Evolutionary conservation across 2,888 invertebrate genomes (phyloP).

Genomic region (Hipparchia sbordonii): DNA sequence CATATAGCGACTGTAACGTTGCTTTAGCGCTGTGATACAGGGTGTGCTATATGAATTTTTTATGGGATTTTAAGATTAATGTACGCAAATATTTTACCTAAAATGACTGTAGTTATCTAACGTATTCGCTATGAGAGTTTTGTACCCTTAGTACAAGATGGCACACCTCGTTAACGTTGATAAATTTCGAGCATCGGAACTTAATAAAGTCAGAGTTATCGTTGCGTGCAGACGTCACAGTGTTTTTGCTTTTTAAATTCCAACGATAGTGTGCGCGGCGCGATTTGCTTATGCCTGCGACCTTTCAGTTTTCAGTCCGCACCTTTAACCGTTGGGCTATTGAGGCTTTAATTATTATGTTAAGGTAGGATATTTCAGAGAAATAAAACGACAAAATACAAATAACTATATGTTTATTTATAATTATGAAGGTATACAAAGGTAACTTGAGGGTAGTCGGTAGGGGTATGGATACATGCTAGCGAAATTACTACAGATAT

Average conservation of each 20-base stretch:
- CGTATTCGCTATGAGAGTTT: background rate
- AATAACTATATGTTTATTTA: slow-evolving; percentile 74
- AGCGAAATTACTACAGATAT: slow-evolving; percentile 65
- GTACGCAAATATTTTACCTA: background rate
- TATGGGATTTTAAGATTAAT: slow-evolving; percentile 6
- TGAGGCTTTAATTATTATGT: too few relatives aligned
- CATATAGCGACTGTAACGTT: background rate
- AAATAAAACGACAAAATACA: slow-evolving; percentile 46
- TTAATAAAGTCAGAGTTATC: too few relatives aligned
- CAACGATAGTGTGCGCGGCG: too few relatives aligned
- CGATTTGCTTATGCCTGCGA: too few relatives aligned
- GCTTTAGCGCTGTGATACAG: slow-evolving; percentile 6
- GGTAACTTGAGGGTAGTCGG: slow-evolving; percentile 50
- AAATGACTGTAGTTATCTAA: background rate
- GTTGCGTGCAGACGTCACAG: too few relatives aligned
- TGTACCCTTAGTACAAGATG: too few relatives aligned
- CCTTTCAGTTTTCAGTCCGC: too few relatives aligned
- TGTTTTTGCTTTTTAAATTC: too few relatives aligned
- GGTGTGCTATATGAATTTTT: slow-evolving; percentile 6
- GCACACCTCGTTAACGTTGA: too few relatives aligned
- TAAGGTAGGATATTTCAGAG: too few relatives aligned
- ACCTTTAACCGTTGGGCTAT: too few relatives aligned
- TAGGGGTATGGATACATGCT: slow-evolving; percentile 54
- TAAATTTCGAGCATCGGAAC: too few relatives aligned
- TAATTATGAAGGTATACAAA: slow-evolving; percentile 62